phyloP scores from a whole-genome alignment of 2,113 vertebrate species.

The Cinclus mexicanus region DNA sequence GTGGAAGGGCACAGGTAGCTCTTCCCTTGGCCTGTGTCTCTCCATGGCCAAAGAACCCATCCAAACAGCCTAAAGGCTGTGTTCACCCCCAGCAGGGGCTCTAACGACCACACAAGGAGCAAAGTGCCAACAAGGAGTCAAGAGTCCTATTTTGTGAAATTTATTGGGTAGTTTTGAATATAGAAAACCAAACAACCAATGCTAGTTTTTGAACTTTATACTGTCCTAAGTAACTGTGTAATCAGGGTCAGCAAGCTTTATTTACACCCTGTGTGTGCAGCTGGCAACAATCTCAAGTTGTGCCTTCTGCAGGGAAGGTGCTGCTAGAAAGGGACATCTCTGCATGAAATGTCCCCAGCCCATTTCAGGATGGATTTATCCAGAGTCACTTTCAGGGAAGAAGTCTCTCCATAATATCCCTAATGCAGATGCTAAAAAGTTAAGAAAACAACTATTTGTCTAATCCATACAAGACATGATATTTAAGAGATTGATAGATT shows the following conservation, averaged over 20 bases:
- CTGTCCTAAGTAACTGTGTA: not conserved
- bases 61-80: not conserved
- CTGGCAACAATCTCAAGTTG: not conserved
- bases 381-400: not conserved
- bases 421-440: not conserved
- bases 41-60: not conserved
- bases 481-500: not conserved
- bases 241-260: not conserved
- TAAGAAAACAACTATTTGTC: not conserved
- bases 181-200: not conserved
- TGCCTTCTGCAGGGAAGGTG: not conserved
- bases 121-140: not conserved
- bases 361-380: not conserved
- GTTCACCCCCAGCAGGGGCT: not conserved
- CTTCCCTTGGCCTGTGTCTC: not conserved
- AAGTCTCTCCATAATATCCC: not conserved
- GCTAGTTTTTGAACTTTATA: not conserved
- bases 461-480: not conserved
- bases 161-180: not conserved
- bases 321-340: not conserved
- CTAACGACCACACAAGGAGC: not conserved
- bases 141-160: not conserved
- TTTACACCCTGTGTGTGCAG: not conserved
- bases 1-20: not conserved
- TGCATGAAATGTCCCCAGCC: fast-evolving